These are phyloP conservation scores for Hypomecis atomaria DNA, from an alignment of 2,888 invertebrate species.

Conservation along the genomic window DNA sequence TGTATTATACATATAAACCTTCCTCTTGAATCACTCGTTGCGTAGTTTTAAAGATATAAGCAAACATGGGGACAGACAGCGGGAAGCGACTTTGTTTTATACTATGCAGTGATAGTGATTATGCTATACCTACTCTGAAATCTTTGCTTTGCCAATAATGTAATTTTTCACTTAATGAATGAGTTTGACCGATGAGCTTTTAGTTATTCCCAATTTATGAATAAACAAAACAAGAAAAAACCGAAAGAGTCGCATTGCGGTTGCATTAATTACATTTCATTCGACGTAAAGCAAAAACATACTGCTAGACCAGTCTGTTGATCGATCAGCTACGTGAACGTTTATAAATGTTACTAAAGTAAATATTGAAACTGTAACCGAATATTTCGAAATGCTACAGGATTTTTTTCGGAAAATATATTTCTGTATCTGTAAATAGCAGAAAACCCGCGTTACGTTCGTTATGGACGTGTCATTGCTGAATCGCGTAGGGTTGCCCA, in stretches of 20 bases:
- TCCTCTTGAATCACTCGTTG: too few species aligned
- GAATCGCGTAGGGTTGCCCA: constrained; percentile 20
- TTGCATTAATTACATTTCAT: not conserved
- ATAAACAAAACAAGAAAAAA: too few species aligned
- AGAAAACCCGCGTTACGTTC: constrained; percentile 23
- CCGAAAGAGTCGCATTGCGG: not conserved
- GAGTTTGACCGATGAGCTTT: too few species aligned
- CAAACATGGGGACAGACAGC: not conserved
- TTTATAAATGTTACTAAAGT: not conserved
- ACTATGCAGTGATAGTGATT: too few species aligned
- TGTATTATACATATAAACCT: too few species aligned
- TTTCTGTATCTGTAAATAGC: constrained; percentile 1
- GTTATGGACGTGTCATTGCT: constrained; percentile 18
- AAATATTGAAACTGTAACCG: constrained; percentile 4
- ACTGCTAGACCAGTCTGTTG: not conserved
- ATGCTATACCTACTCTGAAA: too few species aligned
- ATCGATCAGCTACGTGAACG: not conserved
- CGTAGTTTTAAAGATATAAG: not conserved
- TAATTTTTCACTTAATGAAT: too few species aligned
- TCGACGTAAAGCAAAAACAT: not conserved
- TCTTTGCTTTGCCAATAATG: too few species aligned
- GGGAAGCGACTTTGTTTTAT: too few species aligned
- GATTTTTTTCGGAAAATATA: constrained; percentile 17
- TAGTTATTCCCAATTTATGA: too few species aligned
- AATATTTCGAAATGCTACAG: constrained; percentile 9